Evolutionary conservation across 1,140 invertebrate genomes (phyloP), one percentile per base, ranked within the genome.

Genomic region (Colletes gigas): DNA sequence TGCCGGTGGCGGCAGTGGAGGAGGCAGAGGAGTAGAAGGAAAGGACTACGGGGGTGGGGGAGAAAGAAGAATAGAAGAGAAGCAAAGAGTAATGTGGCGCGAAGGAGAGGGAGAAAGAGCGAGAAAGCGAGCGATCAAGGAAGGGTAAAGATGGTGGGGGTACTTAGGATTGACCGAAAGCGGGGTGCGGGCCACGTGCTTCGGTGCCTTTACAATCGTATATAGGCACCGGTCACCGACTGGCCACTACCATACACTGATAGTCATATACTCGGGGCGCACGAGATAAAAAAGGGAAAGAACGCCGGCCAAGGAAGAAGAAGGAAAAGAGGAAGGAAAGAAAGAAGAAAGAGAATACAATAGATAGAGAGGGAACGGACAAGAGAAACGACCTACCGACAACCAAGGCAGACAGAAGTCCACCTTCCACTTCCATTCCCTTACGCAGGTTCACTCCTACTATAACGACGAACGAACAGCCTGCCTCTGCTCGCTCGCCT

Each of bases 361-460:
- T 72, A 59, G 76, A 83, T 63, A 72, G 72, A 82, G 66, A 82
- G 60, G 57, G 65, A 60, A 69, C 62, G 47, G 84, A 41, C 83
- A 81, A 72, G 83, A 82, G 83, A 84, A 81, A 78, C 82, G 88
- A 88, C 85, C 82, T 88, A 89, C 85, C 85, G 89, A 87, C 84
- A 88, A 55, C 50, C 60, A 82, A 85, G 70, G 50, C 75, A 84
- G 80, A 82, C 81, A 85, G 83, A 88, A 87, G 82, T 89, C 83
- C 90, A 88, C 83, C 88, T 89, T 89, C 89, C 88, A 90, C 90
- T 90, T 89, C 89, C 90, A 85, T 88, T 83, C 83, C 78, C 84
- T 88, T 89, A 88, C 85, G 87, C 87, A 91, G 89, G 89, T 90
- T 90, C 86, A 91, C 89, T 92, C 88, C 89, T 92, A 90, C 88